Conservation (phyloP, 2,113 vertebrate species). For the Pandion haliaetus region DNA sequence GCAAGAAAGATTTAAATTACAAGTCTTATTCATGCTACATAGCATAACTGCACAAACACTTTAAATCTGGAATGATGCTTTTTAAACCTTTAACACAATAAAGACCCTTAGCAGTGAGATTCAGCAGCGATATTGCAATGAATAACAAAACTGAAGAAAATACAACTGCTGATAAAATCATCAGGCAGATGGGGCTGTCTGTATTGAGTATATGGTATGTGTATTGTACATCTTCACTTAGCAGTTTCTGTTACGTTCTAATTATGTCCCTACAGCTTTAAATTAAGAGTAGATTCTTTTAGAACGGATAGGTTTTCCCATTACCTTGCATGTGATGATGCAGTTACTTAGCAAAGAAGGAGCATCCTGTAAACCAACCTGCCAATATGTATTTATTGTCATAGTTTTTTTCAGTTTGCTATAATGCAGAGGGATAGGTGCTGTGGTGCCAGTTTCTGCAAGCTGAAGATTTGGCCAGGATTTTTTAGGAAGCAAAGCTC, state of each 20-base stretch:
- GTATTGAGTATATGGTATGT: background rate
- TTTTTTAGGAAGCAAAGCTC: background rate
- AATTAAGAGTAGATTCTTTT: background rate
- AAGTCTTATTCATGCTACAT: background rate
- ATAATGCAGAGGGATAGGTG: background rate
- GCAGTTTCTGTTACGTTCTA: background rate
- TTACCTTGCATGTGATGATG: background rate
- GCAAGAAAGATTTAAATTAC: constrained; percentile 43
- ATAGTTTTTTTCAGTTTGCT: background rate
- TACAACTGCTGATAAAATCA: background rate
- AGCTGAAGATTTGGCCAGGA: background rate
- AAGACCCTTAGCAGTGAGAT: background rate
- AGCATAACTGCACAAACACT: background rate
- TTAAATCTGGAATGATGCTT: background rate
- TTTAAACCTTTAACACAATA: background rate
- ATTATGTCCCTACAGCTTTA: background rate
- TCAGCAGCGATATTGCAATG: background rate
- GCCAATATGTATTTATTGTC: background rate
- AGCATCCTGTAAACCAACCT: background rate
- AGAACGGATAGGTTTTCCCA: background rate
- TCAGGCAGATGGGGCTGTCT: constrained; percentile 1
- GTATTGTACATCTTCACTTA: background rate
- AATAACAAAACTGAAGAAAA: background rate
- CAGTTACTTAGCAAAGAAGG: background rate
- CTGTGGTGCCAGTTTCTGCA: background rate